Conservation (phyloP, 2,888 invertebrate species). For the Lithosia quadra region DNA sequence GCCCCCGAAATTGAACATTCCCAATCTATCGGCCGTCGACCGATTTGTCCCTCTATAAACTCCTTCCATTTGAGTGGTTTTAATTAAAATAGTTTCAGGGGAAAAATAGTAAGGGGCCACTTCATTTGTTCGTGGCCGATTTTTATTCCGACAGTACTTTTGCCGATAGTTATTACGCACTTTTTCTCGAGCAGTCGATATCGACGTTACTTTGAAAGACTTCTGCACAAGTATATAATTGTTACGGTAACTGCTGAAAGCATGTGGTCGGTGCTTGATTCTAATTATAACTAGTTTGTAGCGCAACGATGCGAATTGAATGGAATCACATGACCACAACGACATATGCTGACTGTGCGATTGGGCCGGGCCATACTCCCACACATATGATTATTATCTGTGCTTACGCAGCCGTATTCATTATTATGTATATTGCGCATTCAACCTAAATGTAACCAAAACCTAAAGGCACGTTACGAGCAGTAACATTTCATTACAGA, state of each 20-base stretch:
- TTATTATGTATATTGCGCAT: constrained; percentile 55
- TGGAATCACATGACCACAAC: constrained; percentile 52
- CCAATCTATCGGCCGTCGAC: constrained; percentile 74
- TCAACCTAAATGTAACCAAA: constrained; percentile 49
- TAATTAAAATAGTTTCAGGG: constrained; percentile 83
- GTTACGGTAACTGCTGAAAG: constrained; percentile 40
- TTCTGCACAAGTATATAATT: constrained; percentile 42
- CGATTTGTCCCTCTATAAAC: constrained; percentile 79
- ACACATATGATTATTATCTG: constrained; percentile 60
- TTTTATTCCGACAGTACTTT: constrained; percentile 46
- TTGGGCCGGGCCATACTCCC: constrained; percentile 49
- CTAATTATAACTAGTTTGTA: constrained; percentile 48
- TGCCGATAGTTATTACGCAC: constrained; percentile 32
- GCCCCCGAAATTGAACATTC: constrained; percentile 76
- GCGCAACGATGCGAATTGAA: constrained; percentile 45
- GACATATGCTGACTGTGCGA: constrained; percentile 52
- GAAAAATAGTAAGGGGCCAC: constrained; percentile 73
- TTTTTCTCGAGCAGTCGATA: constrained; percentile 30
- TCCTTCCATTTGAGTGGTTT: constrained; percentile 75
- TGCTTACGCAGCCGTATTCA: constrained; percentile 58
- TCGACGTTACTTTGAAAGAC: constrained; percentile 30
- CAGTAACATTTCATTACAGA: constrained; percentile 34
- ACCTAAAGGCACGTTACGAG: constrained; percentile 39
- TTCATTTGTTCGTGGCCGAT: constrained; percentile 60
- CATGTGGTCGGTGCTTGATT: constrained; percentile 40